Evolutionary conservation across 2,797 vertebrate genomes (phyloP).

Genomic region (Fratercula arctica): DNA sequence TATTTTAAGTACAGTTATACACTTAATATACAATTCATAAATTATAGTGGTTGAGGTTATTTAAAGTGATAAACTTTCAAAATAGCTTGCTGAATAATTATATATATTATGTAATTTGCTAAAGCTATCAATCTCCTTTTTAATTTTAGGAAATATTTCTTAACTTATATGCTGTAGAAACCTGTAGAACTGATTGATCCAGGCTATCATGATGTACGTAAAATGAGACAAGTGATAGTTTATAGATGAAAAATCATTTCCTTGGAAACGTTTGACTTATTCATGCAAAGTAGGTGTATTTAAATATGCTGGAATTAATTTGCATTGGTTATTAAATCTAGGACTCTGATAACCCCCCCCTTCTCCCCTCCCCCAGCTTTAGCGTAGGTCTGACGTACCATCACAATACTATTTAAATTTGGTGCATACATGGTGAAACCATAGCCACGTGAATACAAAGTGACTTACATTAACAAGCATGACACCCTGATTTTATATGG

Average conservation of each 20-base stretch:
- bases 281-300: conserved; percentile 17
- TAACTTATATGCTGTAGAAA: neutral
- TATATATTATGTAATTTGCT: conserved; percentile 35
- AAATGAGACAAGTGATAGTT: conserved; percentile 39
- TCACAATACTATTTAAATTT: neutral
- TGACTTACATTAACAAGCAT: neutral
- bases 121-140: conserved; percentile 12
- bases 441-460: neutral
- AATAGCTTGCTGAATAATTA: conserved; percentile 35
- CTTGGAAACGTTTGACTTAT: conserved; percentile 14
- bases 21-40: conserved; percentile 2
- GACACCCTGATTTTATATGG: neutral
- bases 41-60: conserved; percentile 8
- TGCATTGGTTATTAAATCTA: conserved; percentile 9
- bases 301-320: conserved; percentile 33
- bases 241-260: conserved; percentile 18
- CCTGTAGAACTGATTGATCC: neutral
- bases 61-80: conserved; percentile 17
- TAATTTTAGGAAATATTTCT: neutral
- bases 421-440: neutral
- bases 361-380: neutral
- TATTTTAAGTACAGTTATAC: neutral
- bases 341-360: neutral
- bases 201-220: neutral
- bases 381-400: neutral